Evolutionary conservation across 2,888 invertebrate genomes (phyloP).

Genomic region (Augiades crinisus): DNA sequence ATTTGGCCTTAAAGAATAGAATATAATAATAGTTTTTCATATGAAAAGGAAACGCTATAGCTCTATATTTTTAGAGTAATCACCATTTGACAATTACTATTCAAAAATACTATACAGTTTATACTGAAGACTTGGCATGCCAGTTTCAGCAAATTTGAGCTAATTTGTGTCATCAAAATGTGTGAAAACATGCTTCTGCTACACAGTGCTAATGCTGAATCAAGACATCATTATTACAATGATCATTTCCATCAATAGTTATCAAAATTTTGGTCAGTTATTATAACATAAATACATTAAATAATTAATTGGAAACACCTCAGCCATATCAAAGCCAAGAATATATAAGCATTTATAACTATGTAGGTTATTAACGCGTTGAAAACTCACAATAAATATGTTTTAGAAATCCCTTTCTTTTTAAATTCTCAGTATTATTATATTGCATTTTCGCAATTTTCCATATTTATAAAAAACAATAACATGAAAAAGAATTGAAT

Average conservation of each 20-base stretch:
- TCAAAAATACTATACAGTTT: background rate
- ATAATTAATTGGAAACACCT: too few species aligned
- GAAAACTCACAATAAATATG: too few species aligned
- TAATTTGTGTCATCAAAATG: background rate
- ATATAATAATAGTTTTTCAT: too few species aligned
- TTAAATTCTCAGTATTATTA: too few species aligned
- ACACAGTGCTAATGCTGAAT: background rate
- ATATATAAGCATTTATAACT: constrained; percentile 12
- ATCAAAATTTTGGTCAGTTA: background rate
- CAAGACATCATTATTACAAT: background rate
- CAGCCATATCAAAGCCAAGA: too few species aligned
- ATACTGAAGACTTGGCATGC: background rate
- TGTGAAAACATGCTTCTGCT: constrained; percentile 7
- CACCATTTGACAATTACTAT: background rate
- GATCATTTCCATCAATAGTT: background rate
- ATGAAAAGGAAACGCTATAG: background rate
- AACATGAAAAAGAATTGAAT: too few species aligned
- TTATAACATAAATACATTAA: background rate
- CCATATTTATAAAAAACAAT: too few species aligned
- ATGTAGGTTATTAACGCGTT: too few species aligned
- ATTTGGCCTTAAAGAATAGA: background rate
- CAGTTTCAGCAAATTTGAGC: background rate
- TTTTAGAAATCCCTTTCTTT: too few species aligned
- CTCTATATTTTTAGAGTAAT: background rate
- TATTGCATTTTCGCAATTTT: too few species aligned